These are phyloP conservation scores for Microplitis manilae DNA, from an alignment of 2,888 invertebrate species.

Conservation along the genomic window DNA sequence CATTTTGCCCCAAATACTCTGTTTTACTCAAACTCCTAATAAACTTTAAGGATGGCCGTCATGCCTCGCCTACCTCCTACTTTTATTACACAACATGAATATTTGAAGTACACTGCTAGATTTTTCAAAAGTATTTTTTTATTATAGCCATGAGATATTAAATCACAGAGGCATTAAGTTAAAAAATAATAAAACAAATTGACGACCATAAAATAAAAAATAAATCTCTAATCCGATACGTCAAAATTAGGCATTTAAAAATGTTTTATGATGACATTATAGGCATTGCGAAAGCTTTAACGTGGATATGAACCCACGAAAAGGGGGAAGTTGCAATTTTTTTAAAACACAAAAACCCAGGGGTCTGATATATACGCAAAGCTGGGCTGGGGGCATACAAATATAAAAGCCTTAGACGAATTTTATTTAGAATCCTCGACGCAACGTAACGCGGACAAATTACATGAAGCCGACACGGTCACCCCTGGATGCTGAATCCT, in stretches of 20 bases:
- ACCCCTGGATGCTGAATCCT: conserved; percentile 9
- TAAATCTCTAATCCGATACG: background rate
- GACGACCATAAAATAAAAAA: background rate
- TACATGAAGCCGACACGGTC: conserved; percentile 52
- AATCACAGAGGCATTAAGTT: too few relatives aligned
- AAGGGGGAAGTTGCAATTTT: background rate
- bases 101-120: too few relatives aligned
- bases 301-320: background rate
- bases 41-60: too few relatives aligned
- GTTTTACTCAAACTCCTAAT: too few relatives aligned
- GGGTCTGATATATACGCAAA: background rate
- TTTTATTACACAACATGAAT: too few relatives aligned
- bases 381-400: background rate
- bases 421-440: background rate
- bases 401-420: background rate
- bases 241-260: background rate
- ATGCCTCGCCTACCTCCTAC: too few relatives aligned
- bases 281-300: background rate
- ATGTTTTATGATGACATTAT: background rate
- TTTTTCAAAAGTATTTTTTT: too few relatives aligned
- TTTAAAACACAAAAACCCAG: background rate
- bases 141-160: too few relatives aligned
- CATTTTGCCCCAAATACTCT: too few relatives aligned
- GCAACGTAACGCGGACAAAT: conserved; percentile 61
- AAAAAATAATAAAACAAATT: background rate